Base-by-base conservation (phyloP, 2,888 invertebrate species). In the Drosophila suboccidentalis region DNA sequence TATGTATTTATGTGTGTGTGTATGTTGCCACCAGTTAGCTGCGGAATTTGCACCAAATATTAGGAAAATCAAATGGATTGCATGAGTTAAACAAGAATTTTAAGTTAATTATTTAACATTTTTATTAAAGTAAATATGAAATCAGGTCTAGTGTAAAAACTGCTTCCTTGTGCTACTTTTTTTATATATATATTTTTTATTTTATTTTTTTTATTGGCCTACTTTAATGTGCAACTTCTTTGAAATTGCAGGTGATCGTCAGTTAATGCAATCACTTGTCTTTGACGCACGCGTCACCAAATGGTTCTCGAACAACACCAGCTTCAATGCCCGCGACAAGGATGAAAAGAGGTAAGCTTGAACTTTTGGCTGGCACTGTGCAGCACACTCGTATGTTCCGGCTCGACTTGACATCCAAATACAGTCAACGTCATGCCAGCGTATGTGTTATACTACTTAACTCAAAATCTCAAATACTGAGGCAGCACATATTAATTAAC, bases 241-340 rank as follows among this genome's bases (percentile, higher is more conserved):
- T 29, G 11, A 19, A 17, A 29, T 93, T 94, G 60, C 91, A 96
- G 97, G 97, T 93, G 97, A 98, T 91, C 95, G 97, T 77, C 96
- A 96, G 82, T 93, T 98, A 58, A 95, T 98, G 92, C 96, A 96
- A 90, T 96, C 97, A 57, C 93, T 98, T 54, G 96, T 98, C 1
- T 97, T 96, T 90, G 98, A 98, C 92, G 98, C 98, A 9, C 95
- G 96, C 90, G 96, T 96, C 77, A 98, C 98, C 1, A 95, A 96
- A 78, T 97, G 97, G 96, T 97, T 97, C 92, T 96, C 96, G 80
- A 95, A 95, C 78, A 96, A 96, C 90, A 95, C 96, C 79, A 96
- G 95, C 55, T 94, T 94, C 53, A 95, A 95, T 43, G 95, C 95
- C 19, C 59, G 74, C 50, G 50, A 50, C 19, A 36, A 36, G 9